phyloP scores from a whole-genome alignment of 2,888 invertebrate genomes.

The Lamellibrachia satsuma region DNA sequence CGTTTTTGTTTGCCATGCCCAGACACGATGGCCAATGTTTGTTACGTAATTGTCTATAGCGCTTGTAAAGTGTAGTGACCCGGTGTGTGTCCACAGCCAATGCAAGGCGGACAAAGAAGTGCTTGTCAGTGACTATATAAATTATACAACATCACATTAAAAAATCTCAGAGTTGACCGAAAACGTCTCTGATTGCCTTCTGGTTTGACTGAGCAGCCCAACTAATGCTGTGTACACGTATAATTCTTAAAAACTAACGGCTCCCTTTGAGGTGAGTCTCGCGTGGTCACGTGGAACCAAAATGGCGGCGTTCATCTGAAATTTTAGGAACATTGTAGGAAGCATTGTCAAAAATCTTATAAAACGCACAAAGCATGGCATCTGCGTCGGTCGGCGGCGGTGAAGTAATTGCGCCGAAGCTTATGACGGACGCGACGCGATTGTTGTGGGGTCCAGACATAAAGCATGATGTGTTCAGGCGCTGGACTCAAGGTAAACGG shows the following conservation, averaged over 20 bases:
- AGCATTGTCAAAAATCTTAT: slow-evolving; percentile 21
- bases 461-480: slow-evolving; percentile 85
- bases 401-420: neutral
- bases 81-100: no score
- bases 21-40: no score
- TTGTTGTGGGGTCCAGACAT: slow-evolving; percentile 86
- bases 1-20: no score
- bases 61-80: no score
- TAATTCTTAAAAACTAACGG: slow-evolving; percentile 1
- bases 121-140: no score
- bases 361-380: slow-evolving; percentile 28
- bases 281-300: slow-evolving; percentile 23
- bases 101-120: no score
- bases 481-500: slow-evolving; percentile 86
- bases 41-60: no score
- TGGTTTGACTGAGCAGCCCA: no score
- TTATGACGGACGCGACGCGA: slow-evolving; percentile 27
- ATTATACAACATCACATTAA: no score
- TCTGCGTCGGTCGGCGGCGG: slow-evolving; percentile 27
- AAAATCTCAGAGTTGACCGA: no score
- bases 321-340: neutral
- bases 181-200: no score
- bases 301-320: slow-evolving; percentile 30
- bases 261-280: neutral
- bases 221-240: no score